These are phyloP conservation scores for Zaprionus africanus DNA, from an alignment of 1,140 invertebrate species.

Conservation along the genomic window DNA sequence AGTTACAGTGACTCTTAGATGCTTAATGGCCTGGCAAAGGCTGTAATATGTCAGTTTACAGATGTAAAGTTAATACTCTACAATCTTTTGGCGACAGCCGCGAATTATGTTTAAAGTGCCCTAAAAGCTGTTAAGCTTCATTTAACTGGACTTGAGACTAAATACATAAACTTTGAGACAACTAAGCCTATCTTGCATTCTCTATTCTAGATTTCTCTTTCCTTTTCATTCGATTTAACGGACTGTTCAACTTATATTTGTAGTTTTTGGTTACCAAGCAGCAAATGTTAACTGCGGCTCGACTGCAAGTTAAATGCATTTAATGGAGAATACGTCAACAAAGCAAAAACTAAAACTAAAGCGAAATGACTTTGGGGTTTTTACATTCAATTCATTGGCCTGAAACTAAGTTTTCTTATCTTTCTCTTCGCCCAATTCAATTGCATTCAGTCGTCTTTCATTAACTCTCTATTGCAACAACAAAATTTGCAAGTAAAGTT, in stretches of 20 bases:
- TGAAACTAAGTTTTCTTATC: neutral
- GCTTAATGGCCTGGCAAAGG: too few species aligned
- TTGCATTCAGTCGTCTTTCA: neutral
- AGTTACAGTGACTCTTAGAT: too few species aligned
- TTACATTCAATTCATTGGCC: neutral
- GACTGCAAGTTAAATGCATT: neutral
- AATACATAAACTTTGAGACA: too few species aligned
- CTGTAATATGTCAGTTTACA: too few species aligned
- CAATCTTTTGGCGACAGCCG: neutral
- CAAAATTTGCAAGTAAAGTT: constrained; percentile 13
- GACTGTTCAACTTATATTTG: neutral
- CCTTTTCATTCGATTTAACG: too few species aligned
- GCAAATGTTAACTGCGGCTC: neutral
- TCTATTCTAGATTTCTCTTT: too few species aligned
- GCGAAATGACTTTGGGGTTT: too few species aligned
- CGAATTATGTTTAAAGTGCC: neutral
- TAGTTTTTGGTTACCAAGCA: neutral
- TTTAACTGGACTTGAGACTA: neutral
- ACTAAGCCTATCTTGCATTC: too few species aligned
- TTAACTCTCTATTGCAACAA: neutral
- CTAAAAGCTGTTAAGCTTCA: neutral
- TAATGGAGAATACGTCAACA: too few species aligned
- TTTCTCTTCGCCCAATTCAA: neutral
- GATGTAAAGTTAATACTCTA: too few species aligned
- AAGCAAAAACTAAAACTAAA: too few species aligned